Evolutionary conservation across 2,888 invertebrate species (phyloP).

Genomic region (Rhagium mordax): DNA sequence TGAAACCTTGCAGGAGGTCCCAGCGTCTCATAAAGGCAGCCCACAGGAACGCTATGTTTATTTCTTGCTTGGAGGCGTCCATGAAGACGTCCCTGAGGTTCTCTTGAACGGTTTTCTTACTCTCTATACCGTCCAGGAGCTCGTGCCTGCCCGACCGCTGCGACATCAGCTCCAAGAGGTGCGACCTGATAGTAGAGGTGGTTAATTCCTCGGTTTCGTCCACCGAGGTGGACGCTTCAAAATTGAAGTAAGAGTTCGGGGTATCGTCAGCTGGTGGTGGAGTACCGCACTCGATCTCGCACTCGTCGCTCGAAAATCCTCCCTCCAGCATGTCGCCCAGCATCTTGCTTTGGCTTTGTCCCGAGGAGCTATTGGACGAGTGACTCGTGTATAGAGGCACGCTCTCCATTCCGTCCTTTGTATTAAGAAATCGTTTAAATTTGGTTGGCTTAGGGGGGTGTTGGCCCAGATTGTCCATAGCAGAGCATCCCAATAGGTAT

Average conservation of each 20-base stretch:
- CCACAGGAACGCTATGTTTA: slow-evolving; percentile 82
- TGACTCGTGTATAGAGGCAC: slow-evolving; percentile 65
- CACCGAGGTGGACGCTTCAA: slow-evolving; percentile 74
- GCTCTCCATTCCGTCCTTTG: slow-evolving; percentile 59
- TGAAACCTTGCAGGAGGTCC: slow-evolving; percentile 75
- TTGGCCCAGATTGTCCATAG: neutral
- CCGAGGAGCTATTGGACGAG: slow-evolving; percentile 51
- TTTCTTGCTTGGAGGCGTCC: slow-evolving; percentile 76
- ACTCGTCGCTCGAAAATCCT: slow-evolving; percentile 79
- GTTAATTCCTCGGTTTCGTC: slow-evolving; percentile 81
- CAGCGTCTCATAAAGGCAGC: slow-evolving; percentile 81
- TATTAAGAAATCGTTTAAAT: neutral
- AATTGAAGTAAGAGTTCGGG: slow-evolving; percentile 85
- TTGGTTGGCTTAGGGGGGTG: neutral
- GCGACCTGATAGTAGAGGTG: slow-evolving; percentile 80
- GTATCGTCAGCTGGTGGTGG: slow-evolving; percentile 86
- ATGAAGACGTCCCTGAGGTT: slow-evolving; percentile 71
- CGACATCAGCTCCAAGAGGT: slow-evolving; percentile 82
- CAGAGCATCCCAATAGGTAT: neutral
- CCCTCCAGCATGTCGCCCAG: slow-evolving; percentile 73
- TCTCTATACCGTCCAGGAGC: slow-evolving; percentile 83
- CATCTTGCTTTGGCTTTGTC: slow-evolving; percentile 58
- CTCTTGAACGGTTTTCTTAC: slow-evolving; percentile 75
- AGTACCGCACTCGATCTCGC: slow-evolving; percentile 83
- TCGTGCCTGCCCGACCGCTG: slow-evolving; percentile 77